phyloP scores from a whole-genome alignment of 2,113 vertebrate genomes.

The Hippocampus mohnikei region DNA sequence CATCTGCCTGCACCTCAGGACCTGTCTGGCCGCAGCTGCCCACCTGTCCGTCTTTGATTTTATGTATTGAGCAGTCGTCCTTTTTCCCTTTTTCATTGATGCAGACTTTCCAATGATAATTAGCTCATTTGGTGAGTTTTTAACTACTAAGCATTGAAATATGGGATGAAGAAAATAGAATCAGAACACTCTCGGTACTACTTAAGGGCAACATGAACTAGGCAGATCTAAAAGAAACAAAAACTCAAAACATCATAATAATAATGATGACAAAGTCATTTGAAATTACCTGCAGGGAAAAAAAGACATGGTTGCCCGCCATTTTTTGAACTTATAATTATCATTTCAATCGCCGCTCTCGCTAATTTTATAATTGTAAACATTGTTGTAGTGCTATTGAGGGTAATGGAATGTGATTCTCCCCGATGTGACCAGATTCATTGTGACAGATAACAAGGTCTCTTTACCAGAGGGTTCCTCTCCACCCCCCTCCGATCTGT shows the following conservation, averaged over 20 bases:
- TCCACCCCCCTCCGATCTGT: background rate
- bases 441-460: conserved; percentile 20
- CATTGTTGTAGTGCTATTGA: background rate
- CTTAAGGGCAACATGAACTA: no score
- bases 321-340: no score
- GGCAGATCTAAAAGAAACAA: no score
- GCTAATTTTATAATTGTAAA: conserved; percentile 6
- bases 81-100: background rate
- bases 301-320: no score
- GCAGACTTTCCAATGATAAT: background rate
- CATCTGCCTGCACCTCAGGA: background rate
- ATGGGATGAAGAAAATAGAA: no score
- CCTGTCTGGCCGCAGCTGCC: background rate
- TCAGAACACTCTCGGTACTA: no score
- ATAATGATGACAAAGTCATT: no score
- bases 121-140: background rate
- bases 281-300: no score
- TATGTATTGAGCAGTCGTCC: background rate
- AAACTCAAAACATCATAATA: no score
- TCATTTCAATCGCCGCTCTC: background rate
- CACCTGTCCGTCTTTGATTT: background rate
- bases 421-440: conserved; percentile 17
- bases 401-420: conserved; percentile 11
- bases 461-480: conserved; percentile 15
- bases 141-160: no score